Percentiles rank a stretch among this genome's conserved stretches.
These are phyloP conservation scores for Corythornis madagascariensis DNA, from an alignment of 2,113 vertebrate species.

Conservation along the genomic window DNA sequence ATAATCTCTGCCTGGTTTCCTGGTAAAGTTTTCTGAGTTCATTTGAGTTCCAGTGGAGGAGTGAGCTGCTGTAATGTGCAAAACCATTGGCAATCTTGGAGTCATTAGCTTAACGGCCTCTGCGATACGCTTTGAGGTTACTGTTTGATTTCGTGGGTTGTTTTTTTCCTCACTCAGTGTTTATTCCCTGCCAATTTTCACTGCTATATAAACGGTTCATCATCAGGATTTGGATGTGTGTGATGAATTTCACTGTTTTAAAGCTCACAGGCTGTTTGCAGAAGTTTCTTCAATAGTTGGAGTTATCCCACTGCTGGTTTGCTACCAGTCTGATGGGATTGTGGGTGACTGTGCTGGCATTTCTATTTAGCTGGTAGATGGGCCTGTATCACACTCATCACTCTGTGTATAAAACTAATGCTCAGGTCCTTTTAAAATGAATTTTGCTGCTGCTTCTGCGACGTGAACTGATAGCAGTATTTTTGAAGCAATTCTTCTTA, in stretches of 20 bases:
- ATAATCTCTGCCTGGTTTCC: conserved; percentile 56
- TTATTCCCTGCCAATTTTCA: conserved; percentile 60
- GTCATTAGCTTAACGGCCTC: conserved; percentile 48
- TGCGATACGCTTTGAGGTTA: conserved; percentile 36
- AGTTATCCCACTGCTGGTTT: background rate
- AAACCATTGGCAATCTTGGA: conserved; percentile 22
- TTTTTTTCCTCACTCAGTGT: background rate
- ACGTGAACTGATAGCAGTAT: background rate
- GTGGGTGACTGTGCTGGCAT: background rate
- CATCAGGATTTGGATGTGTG: background rate
- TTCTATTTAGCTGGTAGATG: background rate
- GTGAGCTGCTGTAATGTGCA: conserved; percentile 15
- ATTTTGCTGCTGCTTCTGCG: background rate
- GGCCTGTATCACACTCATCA: background rate
- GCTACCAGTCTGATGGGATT: background rate
- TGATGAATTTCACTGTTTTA: background rate
- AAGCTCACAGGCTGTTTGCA: background rate
- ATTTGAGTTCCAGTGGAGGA: conserved; percentile 41
- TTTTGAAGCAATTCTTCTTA: background rate
- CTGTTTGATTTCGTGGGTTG: background rate
- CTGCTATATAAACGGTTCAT: background rate
- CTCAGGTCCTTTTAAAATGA: background rate
- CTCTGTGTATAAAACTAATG: background rate
- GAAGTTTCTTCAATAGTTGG: conserved; percentile 13
- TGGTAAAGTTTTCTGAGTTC: conserved; percentile 40